Evolutionary conservation across 2,888 invertebrate species (phyloP).

Genomic region (Standfussiana lucernea): DNA sequence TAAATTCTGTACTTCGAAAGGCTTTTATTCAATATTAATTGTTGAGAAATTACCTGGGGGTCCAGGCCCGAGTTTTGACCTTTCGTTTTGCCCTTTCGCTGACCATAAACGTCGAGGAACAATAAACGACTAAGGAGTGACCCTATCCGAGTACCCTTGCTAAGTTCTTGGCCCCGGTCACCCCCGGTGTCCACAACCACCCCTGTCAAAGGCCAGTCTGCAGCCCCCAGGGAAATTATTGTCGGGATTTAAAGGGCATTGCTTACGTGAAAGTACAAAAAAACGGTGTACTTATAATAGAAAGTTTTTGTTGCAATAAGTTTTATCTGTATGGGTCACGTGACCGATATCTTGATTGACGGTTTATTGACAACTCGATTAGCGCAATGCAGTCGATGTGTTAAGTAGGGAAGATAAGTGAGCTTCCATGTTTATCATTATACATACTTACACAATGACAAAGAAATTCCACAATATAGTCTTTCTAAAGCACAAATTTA

Average conservation of each 20-base stretch:
- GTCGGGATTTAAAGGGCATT: conserved; percentile 91
- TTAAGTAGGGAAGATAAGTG: conserved; percentile 30
- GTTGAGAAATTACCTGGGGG: conserved; percentile 81
- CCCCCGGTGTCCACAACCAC: conserved; percentile 87
- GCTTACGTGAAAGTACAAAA: conserved; percentile 87
- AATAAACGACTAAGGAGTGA: conserved; percentile 87
- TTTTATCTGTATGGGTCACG: conserved; percentile 84
- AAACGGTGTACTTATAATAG: conserved; percentile 86
- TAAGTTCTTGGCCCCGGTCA: conserved; percentile 84
- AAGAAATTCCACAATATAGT: too few species aligned
- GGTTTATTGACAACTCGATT: conserved; percentile 71
- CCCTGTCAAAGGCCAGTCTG: conserved; percentile 88
- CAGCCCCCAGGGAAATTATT: conserved; percentile 90
- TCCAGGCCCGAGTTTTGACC: conserved; percentile 78
- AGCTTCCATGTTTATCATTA: conserved; percentile 20
- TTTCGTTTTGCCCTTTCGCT: conserved; percentile 86
- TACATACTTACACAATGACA: background rate
- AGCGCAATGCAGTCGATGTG: conserved; percentile 56
- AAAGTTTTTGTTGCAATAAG: conserved; percentile 79
- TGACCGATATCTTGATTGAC: conserved; percentile 72
- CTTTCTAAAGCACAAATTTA: background rate
- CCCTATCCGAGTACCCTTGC: conserved; percentile 83
- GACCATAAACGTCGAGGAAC: conserved; percentile 90
- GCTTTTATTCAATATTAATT: conserved; percentile 82
- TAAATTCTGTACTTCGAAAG: conserved; percentile 69